Conservation (phyloP, 1,140 invertebrate genomes). For the Brachionus plicatilis region DNA sequence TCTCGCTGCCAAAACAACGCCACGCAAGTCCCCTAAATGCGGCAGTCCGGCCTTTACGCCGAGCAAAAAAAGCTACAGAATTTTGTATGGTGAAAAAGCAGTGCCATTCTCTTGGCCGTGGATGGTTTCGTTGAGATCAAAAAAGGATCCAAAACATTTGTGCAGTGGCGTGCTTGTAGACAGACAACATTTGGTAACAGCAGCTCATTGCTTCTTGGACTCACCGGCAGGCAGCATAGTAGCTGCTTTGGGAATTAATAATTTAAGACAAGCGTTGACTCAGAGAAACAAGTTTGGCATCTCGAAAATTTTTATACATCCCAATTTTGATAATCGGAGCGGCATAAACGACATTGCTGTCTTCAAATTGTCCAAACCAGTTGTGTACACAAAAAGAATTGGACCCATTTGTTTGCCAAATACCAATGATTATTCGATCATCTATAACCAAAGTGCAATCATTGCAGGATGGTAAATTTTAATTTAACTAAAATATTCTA, state of each 20-base stretch:
- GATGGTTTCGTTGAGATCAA: background rate
- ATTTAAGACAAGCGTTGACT: background rate
- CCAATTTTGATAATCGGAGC: background rate
- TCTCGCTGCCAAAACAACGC: background rate
- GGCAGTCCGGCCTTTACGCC: background rate
- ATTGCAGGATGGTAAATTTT: background rate
- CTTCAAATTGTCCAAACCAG: background rate
- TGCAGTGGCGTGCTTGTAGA: constrained; percentile 44
- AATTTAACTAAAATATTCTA: background rate
- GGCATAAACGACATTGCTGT: background rate
- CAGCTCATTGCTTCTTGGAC: constrained; percentile 43
- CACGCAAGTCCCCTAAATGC: background rate
- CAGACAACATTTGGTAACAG: constrained; percentile 42
- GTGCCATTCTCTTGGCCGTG: constrained; percentile 3
- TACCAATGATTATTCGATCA: background rate
- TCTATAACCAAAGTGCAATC: background rate
- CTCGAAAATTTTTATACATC: background rate
- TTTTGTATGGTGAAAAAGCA: background rate
- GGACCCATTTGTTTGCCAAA: background rate
- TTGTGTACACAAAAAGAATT: background rate
- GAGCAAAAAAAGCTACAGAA: background rate
- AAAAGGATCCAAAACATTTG: background rate
- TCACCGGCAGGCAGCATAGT: background rate
- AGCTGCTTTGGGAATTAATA: background rate
- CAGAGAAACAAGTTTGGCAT: background rate